These are phyloP conservation scores for Propithecus coquereli DNA, from an alignment of 2,113 vertebrate species.

Conservation along the genomic window DNA sequence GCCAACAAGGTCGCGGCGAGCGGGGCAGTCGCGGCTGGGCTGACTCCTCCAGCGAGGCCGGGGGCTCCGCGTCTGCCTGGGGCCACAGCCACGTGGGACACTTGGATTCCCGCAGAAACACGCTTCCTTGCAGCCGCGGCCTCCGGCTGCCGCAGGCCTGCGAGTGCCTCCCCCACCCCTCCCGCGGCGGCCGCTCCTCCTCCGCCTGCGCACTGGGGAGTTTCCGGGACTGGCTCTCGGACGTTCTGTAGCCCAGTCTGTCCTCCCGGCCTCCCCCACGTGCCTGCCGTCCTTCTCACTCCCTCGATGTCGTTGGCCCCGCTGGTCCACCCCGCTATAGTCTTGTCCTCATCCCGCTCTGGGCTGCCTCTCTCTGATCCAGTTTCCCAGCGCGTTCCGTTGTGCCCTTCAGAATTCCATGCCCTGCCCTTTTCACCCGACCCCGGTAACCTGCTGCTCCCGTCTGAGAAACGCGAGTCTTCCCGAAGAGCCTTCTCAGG, in stretches of 20 bases:
- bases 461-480: neutral
- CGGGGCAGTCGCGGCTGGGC: neutral
- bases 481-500: neutral
- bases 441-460: neutral
- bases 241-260: neutral
- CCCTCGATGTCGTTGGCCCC: fast-evolving
- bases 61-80: neutral
- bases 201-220: neutral
- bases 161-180: too few species aligned
- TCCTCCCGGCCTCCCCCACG: neutral
- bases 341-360: neutral
- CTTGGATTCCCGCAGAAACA: neutral
- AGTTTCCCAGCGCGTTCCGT: fast-evolving
- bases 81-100: neutral
- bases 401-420: neutral
- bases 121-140: neutral
- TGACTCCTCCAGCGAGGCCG: neutral
- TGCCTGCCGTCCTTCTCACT: neutral
- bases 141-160: neutral
- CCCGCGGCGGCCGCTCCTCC: fast-evolving
- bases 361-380: neutral
- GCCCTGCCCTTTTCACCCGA: fast-evolving
- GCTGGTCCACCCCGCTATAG: neutral
- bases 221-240: neutral
- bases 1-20: fast-evolving